Base-by-base conservation (phyloP, 1,140 invertebrate genomes). In the Drosophila littoralis region DNA sequence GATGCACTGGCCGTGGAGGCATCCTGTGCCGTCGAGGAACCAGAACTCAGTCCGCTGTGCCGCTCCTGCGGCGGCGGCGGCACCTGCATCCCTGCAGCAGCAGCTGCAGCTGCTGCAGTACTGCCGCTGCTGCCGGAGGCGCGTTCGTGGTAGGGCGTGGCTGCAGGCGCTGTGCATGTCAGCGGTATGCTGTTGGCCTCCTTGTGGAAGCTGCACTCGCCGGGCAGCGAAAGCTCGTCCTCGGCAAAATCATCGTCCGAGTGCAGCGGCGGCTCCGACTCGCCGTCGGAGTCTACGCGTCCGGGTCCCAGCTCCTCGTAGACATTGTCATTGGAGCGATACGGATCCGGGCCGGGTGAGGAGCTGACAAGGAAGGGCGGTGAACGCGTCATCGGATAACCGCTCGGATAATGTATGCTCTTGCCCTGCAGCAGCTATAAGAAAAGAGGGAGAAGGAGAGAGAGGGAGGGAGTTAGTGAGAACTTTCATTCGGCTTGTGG, bases 161-260 rank as follows among this genome's bases (percentile, higher is more conserved):
- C 93, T 50, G 69, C 84, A 55, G 86, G 91, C 50, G 77, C 92
- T 66, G 91, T 93, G 4, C 17, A 57, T 0, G 70, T n/a, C 0
- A 48, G 36, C 1, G 17, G 38, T 58, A 33, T 22, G 13, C n/a
- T 13, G 33, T 36, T 54, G 33, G 91, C 84, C 93, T 92, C 91
- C 75, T 92, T 92, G 35, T 89, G 90, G 67, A 93, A 91, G 38
- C 93, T 93, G 92, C 86, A 83, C 70, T 93, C 92, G 86, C 94
- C 93, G 67, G 94, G 92, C 90, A 95, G 92, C 83, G 92, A 95
- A 15, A 95, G 90, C 81, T 95, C 95, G 77, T 96, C 95, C 89
- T 95, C 95, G 66, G 95, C 95, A 73, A 95, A 95, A 69, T 95
- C 95, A 70, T 96, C 95, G 80, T 95, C 95, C 85, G 94, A 95